These are phyloP conservation scores for Ceratothoa steindachneri DNA, from an alignment of 2,888 invertebrate species.

Conservation along the genomic window DNA sequence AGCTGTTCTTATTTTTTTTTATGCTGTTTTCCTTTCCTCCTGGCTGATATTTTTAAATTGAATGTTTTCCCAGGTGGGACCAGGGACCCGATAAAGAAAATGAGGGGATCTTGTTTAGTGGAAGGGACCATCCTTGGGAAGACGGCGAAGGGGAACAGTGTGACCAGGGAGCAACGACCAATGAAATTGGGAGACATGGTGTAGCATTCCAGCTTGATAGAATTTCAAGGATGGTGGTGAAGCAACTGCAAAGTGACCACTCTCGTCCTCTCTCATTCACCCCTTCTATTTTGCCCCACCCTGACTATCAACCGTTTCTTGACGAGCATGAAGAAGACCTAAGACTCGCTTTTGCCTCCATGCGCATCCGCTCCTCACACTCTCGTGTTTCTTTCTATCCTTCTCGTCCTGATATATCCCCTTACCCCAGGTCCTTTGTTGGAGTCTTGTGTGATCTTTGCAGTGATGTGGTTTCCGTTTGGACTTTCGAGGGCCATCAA, in stretches of 20 bases:
- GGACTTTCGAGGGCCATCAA: slow-evolving; percentile 7
- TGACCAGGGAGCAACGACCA: neutral
- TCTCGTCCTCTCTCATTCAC: slow-evolving; percentile 30
- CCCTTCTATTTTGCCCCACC: slow-evolving; percentile 22
- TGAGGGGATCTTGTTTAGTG: neutral
- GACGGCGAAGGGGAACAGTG: neutral
- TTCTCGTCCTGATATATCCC: neutral
- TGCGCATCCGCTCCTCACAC: neutral
- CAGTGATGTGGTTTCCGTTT: slow-evolving; percentile 5
- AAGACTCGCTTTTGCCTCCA: neutral
- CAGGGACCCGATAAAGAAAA: neutral
- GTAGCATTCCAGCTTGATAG: neutral
- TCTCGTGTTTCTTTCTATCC: slow-evolving; percentile 9
- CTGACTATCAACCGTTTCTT: slow-evolving; percentile 30
- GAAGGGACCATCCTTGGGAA: neutral
- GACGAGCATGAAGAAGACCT: slow-evolving; percentile 18
- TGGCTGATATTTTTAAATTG: too few species aligned
- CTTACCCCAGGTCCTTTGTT: slow-evolving; percentile 3
- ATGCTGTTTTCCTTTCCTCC: too few species aligned
- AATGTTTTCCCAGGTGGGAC: neutral
- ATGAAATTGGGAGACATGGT: neutral
- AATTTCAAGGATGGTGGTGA: neutral
- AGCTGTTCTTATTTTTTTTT: too few species aligned
- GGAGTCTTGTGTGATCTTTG: slow-evolving; percentile 26
- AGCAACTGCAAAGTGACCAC: neutral